Evolutionary conservation across 2,797 vertebrate genomes (phyloP).

Genomic region (Buphagus erythrorhynchus): DNA sequence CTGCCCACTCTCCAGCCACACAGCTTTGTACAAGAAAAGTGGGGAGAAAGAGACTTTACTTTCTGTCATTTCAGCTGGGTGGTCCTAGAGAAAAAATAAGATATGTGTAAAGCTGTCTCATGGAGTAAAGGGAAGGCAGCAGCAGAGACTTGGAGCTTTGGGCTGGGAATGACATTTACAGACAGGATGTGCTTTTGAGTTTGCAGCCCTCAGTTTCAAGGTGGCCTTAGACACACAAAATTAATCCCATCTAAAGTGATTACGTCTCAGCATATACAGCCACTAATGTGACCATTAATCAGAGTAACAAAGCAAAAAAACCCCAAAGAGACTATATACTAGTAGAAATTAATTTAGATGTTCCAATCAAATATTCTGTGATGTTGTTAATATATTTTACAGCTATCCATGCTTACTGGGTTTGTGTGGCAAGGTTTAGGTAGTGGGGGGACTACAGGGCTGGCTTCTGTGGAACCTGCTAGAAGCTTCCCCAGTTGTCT

Average conservation of each 20-base stretch:
- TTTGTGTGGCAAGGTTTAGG: not conserved
- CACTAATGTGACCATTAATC: not conserved
- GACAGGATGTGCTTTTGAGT: not conserved
- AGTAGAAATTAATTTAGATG: not conserved
- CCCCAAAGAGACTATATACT: not conserved
- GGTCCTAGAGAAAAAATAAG: not conserved
- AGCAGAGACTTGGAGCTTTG: not conserved
- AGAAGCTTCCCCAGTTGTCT: not conserved
- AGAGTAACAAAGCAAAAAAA: not conserved
- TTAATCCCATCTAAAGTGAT: not conserved
- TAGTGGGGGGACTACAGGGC: no score
- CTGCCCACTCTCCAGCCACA: not conserved
- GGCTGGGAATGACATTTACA: not conserved
- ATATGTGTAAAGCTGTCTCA: not conserved
- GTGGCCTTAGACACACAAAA: not conserved
- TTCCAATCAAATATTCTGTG: not conserved
- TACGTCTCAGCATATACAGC: not conserved
- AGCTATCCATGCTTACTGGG: not conserved
- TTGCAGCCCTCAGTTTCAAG: not conserved
- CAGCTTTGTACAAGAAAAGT: not conserved
- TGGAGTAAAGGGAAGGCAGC: not conserved
- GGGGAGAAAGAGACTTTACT: not conserved
- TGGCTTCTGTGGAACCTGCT: not conserved
- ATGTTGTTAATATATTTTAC: not conserved
- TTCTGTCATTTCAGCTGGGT: not conserved